Percentiles rank a stretch among this genome's conserved stretches.
Evolutionary conservation across 1,140 invertebrate genomes (phyloP).

Genomic region (Tetragnatha versicolor): DNA sequence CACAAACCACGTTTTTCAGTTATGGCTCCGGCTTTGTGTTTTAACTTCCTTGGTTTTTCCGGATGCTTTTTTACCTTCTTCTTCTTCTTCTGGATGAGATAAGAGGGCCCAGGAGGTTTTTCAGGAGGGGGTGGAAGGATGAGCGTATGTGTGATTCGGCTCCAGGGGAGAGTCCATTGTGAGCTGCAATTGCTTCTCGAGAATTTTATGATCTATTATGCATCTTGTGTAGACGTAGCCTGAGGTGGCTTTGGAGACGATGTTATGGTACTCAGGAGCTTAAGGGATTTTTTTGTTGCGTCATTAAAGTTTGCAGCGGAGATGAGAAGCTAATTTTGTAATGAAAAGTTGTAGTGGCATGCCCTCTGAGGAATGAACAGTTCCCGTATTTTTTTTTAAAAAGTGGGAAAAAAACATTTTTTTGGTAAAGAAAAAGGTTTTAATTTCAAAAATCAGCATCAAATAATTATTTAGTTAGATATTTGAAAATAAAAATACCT

Average conservation of each 20-base stretch:
- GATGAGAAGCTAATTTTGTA: neutral
- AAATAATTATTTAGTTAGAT: too few relatives aligned
- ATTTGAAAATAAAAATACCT: too few relatives aligned
- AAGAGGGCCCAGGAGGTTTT: neutral
- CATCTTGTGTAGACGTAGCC: too few relatives aligned
- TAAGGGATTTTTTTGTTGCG: neutral
- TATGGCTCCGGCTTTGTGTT: conserved; percentile 45
- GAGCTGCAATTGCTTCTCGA: too few relatives aligned
- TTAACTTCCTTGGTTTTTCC: conserved; percentile 23
- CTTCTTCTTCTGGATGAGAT: conserved; percentile 2
- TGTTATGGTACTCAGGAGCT: neutral
- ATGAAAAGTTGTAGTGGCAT: too few relatives aligned
- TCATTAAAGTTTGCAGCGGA: neutral
- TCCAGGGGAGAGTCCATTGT: neutral
- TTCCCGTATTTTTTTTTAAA: too few relatives aligned
- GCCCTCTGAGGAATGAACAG: too few relatives aligned
- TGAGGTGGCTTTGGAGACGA: neutral
- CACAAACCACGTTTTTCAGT: conserved; percentile 43
- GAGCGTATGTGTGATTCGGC: neutral
- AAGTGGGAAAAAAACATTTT: too few relatives aligned
- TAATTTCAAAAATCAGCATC: too few relatives aligned
- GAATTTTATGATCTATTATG: too few relatives aligned
- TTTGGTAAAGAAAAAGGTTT: too few relatives aligned
- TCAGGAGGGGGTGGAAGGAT: neutral
- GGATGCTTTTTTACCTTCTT: conserved; percentile 19